phyloP scores from a whole-genome alignment of 23 tunicate species.

The Styela plicata region DNA sequence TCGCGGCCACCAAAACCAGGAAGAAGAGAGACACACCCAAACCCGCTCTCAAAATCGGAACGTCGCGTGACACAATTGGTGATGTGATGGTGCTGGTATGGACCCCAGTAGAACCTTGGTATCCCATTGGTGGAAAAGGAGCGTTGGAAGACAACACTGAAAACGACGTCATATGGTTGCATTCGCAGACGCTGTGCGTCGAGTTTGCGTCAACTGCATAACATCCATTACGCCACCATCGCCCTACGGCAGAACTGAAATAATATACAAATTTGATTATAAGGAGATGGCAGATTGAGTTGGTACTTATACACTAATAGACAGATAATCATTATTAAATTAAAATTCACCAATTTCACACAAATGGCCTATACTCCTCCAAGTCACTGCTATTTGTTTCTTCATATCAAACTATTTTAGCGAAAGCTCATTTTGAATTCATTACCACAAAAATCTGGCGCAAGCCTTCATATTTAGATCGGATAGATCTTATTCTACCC shows the following conservation, averaged over 20 bases:
- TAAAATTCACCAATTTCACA: too few species aligned
- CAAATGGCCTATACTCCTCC: too few species aligned
- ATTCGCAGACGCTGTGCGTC: slow-evolving; percentile 66
- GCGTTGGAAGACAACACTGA: slow-evolving; percentile 68
- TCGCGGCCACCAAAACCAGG: slow-evolving; percentile 36
- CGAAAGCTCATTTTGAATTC: too few species aligned
- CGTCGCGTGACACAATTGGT: not conserved
- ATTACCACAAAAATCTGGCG: too few species aligned
- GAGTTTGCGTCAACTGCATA: slow-evolving; percentile 25
- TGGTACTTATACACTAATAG: too few species aligned
- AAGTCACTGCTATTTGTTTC: too few species aligned
- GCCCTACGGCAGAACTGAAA: slow-evolving; percentile 28
- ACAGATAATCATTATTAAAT: too few species aligned
- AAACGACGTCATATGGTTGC: slow-evolving; percentile 83
- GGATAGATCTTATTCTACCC: too few species aligned
- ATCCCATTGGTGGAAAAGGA: slow-evolving; percentile 37
- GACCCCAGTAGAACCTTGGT: not conserved
- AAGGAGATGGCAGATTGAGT: too few species aligned
- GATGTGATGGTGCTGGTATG: not conserved
- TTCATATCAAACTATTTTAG: too few species aligned
- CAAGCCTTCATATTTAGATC: too few species aligned
- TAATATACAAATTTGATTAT: too few species aligned
- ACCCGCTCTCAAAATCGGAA: slow-evolving; percentile 55
- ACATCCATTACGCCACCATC: slow-evolving; percentile 78
- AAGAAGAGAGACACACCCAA: slow-evolving; percentile 37